A percentile compares a stretch with the other conserved stretches of the same genome.
Evolutionary conservation across 92 coral and sea anemone genomes (phyloP).

Genomic region (Desmophyllum pertusum): DNA sequence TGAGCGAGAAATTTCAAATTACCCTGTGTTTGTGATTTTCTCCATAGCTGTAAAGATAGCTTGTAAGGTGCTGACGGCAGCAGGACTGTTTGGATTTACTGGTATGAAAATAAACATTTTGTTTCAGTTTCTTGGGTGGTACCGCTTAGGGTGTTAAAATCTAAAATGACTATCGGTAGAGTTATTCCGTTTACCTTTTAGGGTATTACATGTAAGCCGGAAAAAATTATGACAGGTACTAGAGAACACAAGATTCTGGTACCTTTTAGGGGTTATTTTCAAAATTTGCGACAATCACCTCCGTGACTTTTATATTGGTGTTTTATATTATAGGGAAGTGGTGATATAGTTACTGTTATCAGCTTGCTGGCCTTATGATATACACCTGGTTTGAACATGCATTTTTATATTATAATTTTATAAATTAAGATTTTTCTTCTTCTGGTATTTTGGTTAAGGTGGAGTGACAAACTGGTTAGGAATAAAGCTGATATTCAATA

Average conservation of each 20-base stretch:
- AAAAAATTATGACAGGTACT: too few species aligned
- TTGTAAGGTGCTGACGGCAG: conserved; percentile 71
- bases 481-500: conserved; percentile 70
- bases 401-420: background rate
- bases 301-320: too few species aligned
- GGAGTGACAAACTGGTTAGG: conserved; percentile 83
- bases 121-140: too few species aligned
- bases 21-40: background rate
- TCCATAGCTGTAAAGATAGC: conserved; percentile 32
- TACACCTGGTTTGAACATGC: background rate
- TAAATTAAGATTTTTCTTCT: background rate
- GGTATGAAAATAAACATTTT: conserved; percentile 46
- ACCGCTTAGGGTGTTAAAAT: too few species aligned
- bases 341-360: too few species aligned
- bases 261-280: too few species aligned
- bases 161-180: too few species aligned
- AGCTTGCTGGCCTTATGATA: background rate
- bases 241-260: too few species aligned
- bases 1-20: background rate
- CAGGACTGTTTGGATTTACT: conserved; percentile 86
- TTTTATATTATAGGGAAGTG: too few species aligned
- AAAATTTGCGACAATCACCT: too few species aligned
- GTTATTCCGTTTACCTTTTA: too few species aligned
- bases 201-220: too few species aligned
- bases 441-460: conserved; percentile 39